Base-by-base conservation (phyloP, 2,888 invertebrate genomes). In the Tupiocoris notatus region DNA sequence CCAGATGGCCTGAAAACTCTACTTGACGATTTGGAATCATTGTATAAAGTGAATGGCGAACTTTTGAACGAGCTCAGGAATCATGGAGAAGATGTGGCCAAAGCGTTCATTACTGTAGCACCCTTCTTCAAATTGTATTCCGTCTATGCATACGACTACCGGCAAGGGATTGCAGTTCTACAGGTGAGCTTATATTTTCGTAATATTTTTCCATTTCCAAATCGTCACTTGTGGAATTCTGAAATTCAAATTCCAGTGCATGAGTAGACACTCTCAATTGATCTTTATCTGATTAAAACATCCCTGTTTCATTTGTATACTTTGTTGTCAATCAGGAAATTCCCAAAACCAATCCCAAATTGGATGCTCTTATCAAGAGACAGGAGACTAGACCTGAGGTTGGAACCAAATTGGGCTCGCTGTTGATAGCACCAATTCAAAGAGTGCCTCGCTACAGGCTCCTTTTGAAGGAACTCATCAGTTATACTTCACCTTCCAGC, bases 61-160 rank as follows among this genome's bases (percentile, higher is more conserved):
- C 84, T 90, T 7, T 82, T 90, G 3, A 84, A 85, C 6, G 88
- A 89, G 81, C 82, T 91, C 65, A 86, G 87, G 79, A 81, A 84
- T 6, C 85, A 88, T 80, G 83, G 85, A 77, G 86, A 88, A 25
- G 88, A 89, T 82, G 86, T 92, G 6, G 89, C 89, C 0, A 83
- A 85, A 67, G 90, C 91, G 0, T 92, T 93, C 83, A 85, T 88
- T 0, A 89, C 88, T 82, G 86, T 92, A 78, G 91, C 90, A 0
- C 92, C 92, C 1, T 92, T 90, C 82, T 89, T 93, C 71, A 93
- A 92, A 83, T 83, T 92, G 18, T 93, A 93, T 82, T 91, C 92
- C 0, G 88, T 89, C 0, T 92, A 92, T 83, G 92, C 92, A 0
- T 91, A 89, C 78, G 90, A 90, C 81, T 92, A 90, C 82, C 89